Percentiles rank a stretch among this genome's conserved stretches.
Conservation (phyloP, 2,113 vertebrate genomes). For the Gila orcuttii region DNA sequence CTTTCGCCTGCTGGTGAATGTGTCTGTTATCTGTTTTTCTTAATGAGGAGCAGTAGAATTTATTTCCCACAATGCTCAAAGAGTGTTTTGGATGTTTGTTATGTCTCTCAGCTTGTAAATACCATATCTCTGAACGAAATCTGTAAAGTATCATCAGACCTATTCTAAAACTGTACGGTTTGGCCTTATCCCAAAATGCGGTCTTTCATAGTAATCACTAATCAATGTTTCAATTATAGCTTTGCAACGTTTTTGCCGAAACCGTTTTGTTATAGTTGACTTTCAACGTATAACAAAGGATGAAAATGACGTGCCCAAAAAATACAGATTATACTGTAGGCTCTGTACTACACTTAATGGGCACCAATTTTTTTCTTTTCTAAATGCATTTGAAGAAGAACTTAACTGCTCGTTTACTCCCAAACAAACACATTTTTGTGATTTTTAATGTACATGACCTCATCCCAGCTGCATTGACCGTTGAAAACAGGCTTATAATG, state of each 20-base stretch:
- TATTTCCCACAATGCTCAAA: conserved; percentile 66
- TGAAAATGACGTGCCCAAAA: neutral
- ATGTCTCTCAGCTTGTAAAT: conserved; percentile 61
- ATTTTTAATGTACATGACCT: conserved; percentile 23
- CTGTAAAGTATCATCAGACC: conserved; percentile 51
- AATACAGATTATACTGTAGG: conserved; percentile 18
- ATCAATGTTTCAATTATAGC: conserved; percentile 33
- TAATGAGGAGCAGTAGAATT: conserved; percentile 55
- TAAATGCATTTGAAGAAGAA: neutral
- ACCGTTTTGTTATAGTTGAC: conserved; percentile 27
- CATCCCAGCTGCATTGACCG: neutral
- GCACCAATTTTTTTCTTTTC: neutral
- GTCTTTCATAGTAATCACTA: conserved; percentile 43
- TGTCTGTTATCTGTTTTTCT: conserved; percentile 59
- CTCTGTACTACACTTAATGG: neutral
- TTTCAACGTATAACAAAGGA: conserved; percentile 1
- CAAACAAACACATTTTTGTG: neutral
- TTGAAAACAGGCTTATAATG: conserved; percentile 28
- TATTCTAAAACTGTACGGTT: conserved; percentile 40
- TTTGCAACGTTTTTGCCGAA: neutral
- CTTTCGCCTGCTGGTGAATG: conserved; percentile 34
- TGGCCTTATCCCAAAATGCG: conserved; percentile 12
- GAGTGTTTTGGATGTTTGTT: conserved; percentile 74
- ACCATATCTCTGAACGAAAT: conserved; percentile 54
- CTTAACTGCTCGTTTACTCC: neutral